Base-by-base conservation (phyloP, 2,113 vertebrate genomes). In the Mandrillus leucophaeus region DNA sequence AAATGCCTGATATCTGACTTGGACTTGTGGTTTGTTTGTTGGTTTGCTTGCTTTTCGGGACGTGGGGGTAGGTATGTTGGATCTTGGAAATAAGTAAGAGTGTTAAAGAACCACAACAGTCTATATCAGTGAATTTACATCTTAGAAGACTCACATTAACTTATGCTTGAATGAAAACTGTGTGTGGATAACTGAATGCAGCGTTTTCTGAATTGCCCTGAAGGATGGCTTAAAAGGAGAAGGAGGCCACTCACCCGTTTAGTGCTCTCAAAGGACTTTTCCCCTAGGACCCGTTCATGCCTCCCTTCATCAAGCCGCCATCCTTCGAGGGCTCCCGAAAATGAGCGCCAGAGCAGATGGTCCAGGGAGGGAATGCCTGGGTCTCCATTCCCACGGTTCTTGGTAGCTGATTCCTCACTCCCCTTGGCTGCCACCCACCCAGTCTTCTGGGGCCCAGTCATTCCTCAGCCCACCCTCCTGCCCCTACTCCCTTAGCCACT, bases 1-100 rank as follows among this genome's bases (percentile, higher is more conserved):
- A 96, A 98, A 97, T 64, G 23, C 76, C 82, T 80, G 81, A 50
- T 35, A 32, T 25, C 72, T 55, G 64, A 23, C 57, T 68, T 73
- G 70, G 48, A 48, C 94, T 79, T 91, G 35, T 66, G 92, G 85
- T 8, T 12, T 17, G 5, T 40, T 32, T 30, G 59, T 30, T 12
- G 27, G 25, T 40, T 32, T 30, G 61, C 6, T 13, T 64, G 27
- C 27, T 64, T 64, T 14, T 40, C 0, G 3, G 30, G 14, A 8
- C 2, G 5, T 14, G 61, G 14, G 17, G 5, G 10, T 7, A 2
- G 23, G 40, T 59, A 20, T 55, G 32, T 84, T 38, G 57, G 11
- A 23, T 45, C 52, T n/a, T 14, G 25, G 35, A 87, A 45, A 48
- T n/a, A 70, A 59, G 9, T 40, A 38, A 64, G 59, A 50, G 75